Base-by-base conservation (phyloP, 1,140 invertebrate genomes). In the Apis cerana region DNA sequence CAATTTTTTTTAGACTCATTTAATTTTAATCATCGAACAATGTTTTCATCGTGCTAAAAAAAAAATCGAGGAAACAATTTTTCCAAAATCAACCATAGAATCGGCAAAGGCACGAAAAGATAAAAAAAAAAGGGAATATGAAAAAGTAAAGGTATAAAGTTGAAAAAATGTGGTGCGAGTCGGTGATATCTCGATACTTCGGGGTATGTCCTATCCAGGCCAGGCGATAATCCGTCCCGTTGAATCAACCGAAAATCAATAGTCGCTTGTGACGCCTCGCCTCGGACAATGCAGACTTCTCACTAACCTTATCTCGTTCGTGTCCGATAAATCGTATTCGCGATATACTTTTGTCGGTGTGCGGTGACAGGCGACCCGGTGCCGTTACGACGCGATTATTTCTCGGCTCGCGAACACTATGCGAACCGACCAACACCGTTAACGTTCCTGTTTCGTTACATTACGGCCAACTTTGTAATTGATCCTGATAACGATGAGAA, bases 291-390 rank as follows among this genome's bases (percentile, higher is more conserved):
- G 59, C 79, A 64, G 52, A 76, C 62, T 48, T 85, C 64, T 70
- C 85, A 83, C 59, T 48, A 67, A 56, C 62, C 85, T 86, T 85
- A 88, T 87, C 86, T 85, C 85, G 83, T 85, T 88, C 83, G 83
- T 69, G 83, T 85, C 62, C 83, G 79, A 82, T 88, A 85, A 88
- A 82, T 88, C 80, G 84, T 83, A 67, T 75, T 85, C 64, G 76
- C 79, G 86, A 85, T 80, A 88, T 80, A 82, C 80, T 85, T 64
- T 85, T 70, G 85, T 72, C 65, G 65, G 64, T 74, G 80, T 70
- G 69, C 78, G 79, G 58, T 82, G 85, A 71, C 50, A 58, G 74
- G 27, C 48, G 19, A 50, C 15, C 48, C 80, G 27, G 27, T 48
- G 50, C 21, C 62, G 75, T 67, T 76, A 67, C 19, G 11, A 85